Percentiles rank a stretch among this genome's conserved stretches.
Conservation (phyloP, 2,888 invertebrate species). For the Zhengitettix transpicula region DNA sequence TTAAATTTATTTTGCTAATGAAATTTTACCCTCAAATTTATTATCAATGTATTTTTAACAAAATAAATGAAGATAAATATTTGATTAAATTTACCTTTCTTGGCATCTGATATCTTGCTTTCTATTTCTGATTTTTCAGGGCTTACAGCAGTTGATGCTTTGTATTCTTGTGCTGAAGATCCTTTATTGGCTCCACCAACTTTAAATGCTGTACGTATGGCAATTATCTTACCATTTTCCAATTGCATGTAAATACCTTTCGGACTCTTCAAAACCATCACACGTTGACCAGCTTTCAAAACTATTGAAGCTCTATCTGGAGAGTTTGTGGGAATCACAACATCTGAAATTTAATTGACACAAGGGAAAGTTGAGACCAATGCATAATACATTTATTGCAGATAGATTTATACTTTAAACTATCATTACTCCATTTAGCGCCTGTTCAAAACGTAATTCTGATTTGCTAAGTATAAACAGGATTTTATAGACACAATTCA, state of each 20-base stretch:
- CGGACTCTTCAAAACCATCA: slow-evolving; percentile 85
- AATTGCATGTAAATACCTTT: slow-evolving; percentile 93
- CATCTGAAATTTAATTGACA: slow-evolving; percentile 35
- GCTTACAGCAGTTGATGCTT: slow-evolving; percentile 18
- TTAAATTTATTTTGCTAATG: no score
- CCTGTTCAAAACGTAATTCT: no score
- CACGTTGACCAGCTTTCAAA: slow-evolving; percentile 83
- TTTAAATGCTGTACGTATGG: slow-evolving; percentile 66
- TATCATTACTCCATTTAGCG: no score
- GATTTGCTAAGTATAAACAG: no score
- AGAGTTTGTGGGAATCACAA: slow-evolving; percentile 82
- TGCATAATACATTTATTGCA: not conserved
- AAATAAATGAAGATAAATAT: no score
- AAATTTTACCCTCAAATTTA: no score
- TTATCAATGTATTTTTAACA: no score
- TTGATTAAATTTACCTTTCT: slow-evolving; percentile 6
- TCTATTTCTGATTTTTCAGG: slow-evolving; percentile 5
- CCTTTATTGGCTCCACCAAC: slow-evolving; percentile 33
- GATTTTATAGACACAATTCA: no score
- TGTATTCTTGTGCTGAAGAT: slow-evolving; percentile 22
- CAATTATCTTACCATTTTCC: slow-evolving; percentile 87
- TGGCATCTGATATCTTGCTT: slow-evolving; percentile 4
- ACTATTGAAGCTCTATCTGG: slow-evolving; percentile 79
- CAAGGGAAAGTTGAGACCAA: not conserved
- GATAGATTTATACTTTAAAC: not conserved